A percentile compares a stretch with the other conserved stretches of the same genome.
Evolutionary conservation across 2,113 vertebrate genomes (phyloP).

Genomic region (Oncorhynchus masou): DNA sequence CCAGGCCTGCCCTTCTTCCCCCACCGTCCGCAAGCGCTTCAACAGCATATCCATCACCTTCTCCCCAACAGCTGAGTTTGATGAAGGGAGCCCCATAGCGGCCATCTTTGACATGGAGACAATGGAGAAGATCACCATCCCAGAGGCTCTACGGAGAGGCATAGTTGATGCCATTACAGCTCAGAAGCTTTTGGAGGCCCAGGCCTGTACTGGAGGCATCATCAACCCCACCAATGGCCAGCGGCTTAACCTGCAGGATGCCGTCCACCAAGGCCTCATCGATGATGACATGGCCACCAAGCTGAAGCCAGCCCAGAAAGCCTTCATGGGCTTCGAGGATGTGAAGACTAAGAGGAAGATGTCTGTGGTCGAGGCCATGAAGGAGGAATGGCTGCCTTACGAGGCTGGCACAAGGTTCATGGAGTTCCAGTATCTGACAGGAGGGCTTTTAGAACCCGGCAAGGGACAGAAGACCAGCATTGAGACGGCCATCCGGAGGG

Average conservation of each 20-base stretch:
- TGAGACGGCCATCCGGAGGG: slow-evolving; percentile 88
- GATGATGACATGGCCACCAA: slow-evolving; percentile 88
- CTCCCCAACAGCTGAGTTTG: slow-evolving; percentile 83
- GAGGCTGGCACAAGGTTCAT: slow-evolving; percentile 95
- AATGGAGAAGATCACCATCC: slow-evolving; percentile 92
- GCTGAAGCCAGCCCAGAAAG: slow-evolving; percentile 93
- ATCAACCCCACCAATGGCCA: slow-evolving; percentile 87
- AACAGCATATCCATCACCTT: slow-evolving; percentile 76
- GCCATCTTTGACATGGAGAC: slow-evolving; percentile 97
- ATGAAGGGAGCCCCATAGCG: slow-evolving; percentile 88
- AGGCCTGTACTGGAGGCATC: slow-evolving; percentile 91
- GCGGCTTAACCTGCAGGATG: slow-evolving; percentile 86
- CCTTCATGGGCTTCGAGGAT: slow-evolving; percentile 90
- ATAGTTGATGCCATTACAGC: slow-evolving; percentile 92
- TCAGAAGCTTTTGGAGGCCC: slow-evolving; percentile 92
- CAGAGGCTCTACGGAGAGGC: slow-evolving; percentile 84
- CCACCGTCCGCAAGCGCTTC: slow-evolving; percentile 72
- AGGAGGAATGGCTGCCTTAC: slow-evolving; percentile 93
- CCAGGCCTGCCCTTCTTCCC: slow-evolving; percentile 67
- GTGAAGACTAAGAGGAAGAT: slow-evolving; percentile 89
- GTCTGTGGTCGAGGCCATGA: slow-evolving; percentile 93
- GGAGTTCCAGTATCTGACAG: slow-evolving; percentile 94
- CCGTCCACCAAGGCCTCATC: slow-evolving; percentile 81
- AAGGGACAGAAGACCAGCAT: slow-evolving; percentile 78
- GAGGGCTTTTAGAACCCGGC: slow-evolving; percentile 89